Base-by-base conservation (phyloP, 2,888 invertebrate genomes). In the Melitaea athalia region DNA sequence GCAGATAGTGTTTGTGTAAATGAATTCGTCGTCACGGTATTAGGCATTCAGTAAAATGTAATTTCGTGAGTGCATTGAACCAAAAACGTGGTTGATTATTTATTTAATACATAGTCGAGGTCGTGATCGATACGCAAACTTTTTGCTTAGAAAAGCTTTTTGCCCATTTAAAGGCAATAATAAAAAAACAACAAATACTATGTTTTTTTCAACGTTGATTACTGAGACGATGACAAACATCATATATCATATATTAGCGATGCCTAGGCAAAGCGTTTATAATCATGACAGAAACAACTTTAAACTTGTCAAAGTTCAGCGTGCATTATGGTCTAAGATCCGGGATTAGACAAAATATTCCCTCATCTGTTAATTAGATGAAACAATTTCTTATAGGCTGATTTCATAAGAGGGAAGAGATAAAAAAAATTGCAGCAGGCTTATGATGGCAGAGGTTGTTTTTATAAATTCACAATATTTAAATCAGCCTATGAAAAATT, bases 51-150 rank as follows among this genome's bases (percentile, higher is more conserved):
- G 85, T 81, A 85, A 88, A 87, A 86, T 86, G 84, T 84, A 81
- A 80, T 86, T 85, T 84, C 87, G 85, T 86, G 89, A 88, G 92
- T 89, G 89, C 91, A 88, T 87, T 91, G 91, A 91, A 92, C 92
- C 85, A 89, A 86, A 88, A 87, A 87, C 91, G 91, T 91, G 90
- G 86, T 81, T 84, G 85, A 88, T 89, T 89, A 88, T 24, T n/a
- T 24, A 24, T 88, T 89, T 88, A 87, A 83, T 86, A 87, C 85
- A 82, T 81, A 84, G 82, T 77, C 77, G 74, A 78, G 81, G 81
- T 86, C 89, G 88, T 88, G 89, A 87, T 84, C 82, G 78, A 83
- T 78, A 79, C 79, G 78, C 77, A 45, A 45, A 57, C 64, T 73
- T 74, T 74, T 72, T 69, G 73, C 71, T 42, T 71, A 64, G 64